These are phyloP conservation scores for Lacerta viridis DNA, from an alignment of 2,797 vertebrate genomes.

Conservation along the genomic window DNA sequence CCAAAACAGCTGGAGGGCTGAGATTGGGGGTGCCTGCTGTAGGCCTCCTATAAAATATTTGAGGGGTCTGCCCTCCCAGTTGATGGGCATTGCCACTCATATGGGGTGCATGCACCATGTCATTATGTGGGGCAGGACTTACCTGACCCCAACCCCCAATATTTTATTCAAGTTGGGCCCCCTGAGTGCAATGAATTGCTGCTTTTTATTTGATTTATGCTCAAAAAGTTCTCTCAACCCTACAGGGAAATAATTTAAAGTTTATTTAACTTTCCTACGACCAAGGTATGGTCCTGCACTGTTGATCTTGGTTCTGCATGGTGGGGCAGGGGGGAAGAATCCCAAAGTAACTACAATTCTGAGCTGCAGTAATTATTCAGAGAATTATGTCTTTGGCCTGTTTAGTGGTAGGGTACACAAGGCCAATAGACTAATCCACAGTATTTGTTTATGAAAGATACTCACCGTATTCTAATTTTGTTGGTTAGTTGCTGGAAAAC, in stretches of 20 bases:
- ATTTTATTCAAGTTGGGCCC: too few relatives aligned
- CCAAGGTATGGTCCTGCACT: background rate
- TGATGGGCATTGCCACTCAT: too few relatives aligned
- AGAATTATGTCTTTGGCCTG: background rate
- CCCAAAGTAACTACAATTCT: background rate
- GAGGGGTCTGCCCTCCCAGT: too few relatives aligned
- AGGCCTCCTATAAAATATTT: too few relatives aligned
- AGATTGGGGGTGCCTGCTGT: too few relatives aligned
- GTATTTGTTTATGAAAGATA: background rate
- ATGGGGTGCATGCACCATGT: too few relatives aligned
- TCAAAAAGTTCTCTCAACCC: background rate
- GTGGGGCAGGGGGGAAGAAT: background rate
- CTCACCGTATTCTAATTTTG: too few relatives aligned
- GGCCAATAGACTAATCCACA: background rate
- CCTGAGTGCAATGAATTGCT: background rate
- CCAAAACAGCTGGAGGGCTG: too few relatives aligned
- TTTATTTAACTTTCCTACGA: background rate
- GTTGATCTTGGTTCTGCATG: background rate
- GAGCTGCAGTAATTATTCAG: background rate
- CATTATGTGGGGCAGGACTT: too few relatives aligned
- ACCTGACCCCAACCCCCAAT: too few relatives aligned
- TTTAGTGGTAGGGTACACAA: background rate
- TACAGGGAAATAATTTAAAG: background rate
- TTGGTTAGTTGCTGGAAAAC: background rate
- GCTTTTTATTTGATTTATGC: background rate